These are phyloP conservation scores for Rhea americana DNA, from an alignment of 2,113 vertebrate genomes.

Conservation along the genomic window DNA sequence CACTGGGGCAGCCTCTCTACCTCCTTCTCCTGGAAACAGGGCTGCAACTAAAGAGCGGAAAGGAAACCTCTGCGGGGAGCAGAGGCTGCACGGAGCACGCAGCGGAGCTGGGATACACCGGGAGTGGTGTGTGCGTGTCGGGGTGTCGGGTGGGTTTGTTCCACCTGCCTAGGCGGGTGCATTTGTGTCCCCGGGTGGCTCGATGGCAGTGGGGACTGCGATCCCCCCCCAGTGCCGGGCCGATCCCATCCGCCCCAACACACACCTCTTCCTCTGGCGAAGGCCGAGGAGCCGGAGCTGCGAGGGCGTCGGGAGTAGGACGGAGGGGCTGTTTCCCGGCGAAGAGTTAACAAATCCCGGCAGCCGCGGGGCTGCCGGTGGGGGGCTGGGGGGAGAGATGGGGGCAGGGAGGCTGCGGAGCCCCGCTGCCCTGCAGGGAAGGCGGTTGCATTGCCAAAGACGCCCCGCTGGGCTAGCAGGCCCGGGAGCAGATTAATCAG, in stretches of 20 bases:
- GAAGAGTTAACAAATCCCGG: constrained; percentile 66
- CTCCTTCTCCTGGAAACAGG: not conserved
- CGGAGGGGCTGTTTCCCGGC: not conserved
- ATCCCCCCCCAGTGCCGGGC: not conserved
- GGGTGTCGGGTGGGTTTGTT: not conserved
- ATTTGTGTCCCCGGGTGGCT: not conserved
- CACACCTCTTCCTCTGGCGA: not conserved
- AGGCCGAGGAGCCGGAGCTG: constrained; percentile 51
- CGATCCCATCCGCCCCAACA: not conserved
- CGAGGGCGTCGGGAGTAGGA: not conserved
- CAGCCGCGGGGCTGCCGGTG: not conserved
- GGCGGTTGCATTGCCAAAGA: constrained; percentile 68
- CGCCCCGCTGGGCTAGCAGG: constrained; percentile 71
- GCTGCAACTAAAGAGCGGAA: accelerated
- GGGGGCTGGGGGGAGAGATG: not conserved
- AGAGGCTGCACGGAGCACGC: not conserved
- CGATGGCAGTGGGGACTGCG: not conserved
- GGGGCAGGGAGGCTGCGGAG: constrained; percentile 50
- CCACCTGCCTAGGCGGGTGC: too few species aligned
- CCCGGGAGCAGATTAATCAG: constrained; percentile 77
- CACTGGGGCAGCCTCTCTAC: not conserved
- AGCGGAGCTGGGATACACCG: not conserved
- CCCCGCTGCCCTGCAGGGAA: constrained; percentile 64
- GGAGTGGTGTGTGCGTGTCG: not conserved
- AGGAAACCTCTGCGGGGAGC: not conserved